phyloP scores from a whole-genome alignment of 1,140 invertebrate species.

The Heliconius eleuchia region DNA sequence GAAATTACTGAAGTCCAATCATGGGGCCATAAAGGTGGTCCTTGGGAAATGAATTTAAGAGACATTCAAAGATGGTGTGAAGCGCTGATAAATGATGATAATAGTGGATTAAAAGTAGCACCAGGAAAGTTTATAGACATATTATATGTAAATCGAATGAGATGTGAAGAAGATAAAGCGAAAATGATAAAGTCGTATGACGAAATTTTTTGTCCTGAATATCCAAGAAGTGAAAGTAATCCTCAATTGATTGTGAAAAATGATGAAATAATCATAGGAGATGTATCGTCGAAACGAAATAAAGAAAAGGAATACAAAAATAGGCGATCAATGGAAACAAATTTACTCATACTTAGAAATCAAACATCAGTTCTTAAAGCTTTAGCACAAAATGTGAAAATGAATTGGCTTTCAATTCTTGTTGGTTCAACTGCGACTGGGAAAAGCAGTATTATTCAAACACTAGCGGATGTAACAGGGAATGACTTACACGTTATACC shows the following conservation, averaged over 20 bases:
- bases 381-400: conserved; percentile 90
- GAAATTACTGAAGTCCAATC: conserved; percentile 83
- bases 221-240: conserved; percentile 72
- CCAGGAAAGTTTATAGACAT: conserved; percentile 87
- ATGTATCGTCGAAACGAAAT: conserved; percentile 80
- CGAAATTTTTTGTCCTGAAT: conserved; percentile 82
- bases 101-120: conserved; percentile 56
- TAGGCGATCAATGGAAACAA: conserved; percentile 64
- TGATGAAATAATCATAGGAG: conserved; percentile 82
- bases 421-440: conserved; percentile 91
- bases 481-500: conserved; percentile 88
- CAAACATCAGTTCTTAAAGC: conserved; percentile 87
- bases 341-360: conserved; percentile 84
- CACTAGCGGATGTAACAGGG: conserved; percentile 89
- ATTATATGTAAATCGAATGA: conserved; percentile 92
- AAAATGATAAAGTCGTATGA: conserved; percentile 84
- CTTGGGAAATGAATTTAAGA: conserved; percentile 98
- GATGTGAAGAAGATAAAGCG: conserved; percentile 86
- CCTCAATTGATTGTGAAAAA: conserved; percentile 81
- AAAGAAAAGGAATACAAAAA: conserved; percentile 68
- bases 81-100: conserved; percentile 66
- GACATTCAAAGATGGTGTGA: conserved; percentile 97
- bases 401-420: conserved; percentile 96
- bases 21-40: conserved; percentile 90
- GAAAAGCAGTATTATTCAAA: conserved; percentile 91